phyloP scores from a whole-genome alignment of 92 coral and sea anemone species.

The Metridium senile region DNA sequence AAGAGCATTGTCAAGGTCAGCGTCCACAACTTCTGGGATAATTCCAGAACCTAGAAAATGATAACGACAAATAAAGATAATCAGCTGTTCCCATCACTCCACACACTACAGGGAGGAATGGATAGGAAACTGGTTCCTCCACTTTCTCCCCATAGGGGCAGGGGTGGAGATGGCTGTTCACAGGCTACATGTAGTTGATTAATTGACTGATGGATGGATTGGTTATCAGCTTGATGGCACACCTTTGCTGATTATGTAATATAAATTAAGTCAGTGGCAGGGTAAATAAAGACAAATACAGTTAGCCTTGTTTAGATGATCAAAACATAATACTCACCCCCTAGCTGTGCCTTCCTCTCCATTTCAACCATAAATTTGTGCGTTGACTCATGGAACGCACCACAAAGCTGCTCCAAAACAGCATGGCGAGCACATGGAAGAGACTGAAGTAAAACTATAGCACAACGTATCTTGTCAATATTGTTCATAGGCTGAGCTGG shows the following conservation, averaged over 20 bases:
- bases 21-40: conserved; percentile 62
- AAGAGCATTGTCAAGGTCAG: conserved; percentile 80
- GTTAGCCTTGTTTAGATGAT: too few relatives aligned
- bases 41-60: conserved; percentile 20
- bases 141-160: too few relatives aligned
- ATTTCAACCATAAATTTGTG: conserved; percentile 88
- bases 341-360: conserved; percentile 80
- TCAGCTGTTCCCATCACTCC: background rate
- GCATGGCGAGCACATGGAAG: conserved; percentile 97
- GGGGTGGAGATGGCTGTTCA: too few relatives aligned
- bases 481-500: conserved; percentile 40
- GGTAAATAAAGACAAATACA: too few relatives aligned
- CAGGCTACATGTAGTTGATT: too few relatives aligned
- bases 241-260: too few relatives aligned
- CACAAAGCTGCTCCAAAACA: conserved; percentile 94
- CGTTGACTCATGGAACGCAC: conserved; percentile 93
- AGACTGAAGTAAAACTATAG: conserved; percentile 81
- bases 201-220: conserved; percentile 2
- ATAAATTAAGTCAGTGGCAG: too few relatives aligned
- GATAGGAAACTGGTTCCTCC: too few relatives aligned
- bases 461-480: conserved; percentile 83
- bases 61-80: background rate
- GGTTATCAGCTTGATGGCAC: background rate
- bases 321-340: conserved; percentile 55
- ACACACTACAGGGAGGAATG: too few relatives aligned